Conservation (phyloP, 1,140 invertebrate species). For the Anadara kagoshimensis region DNA sequence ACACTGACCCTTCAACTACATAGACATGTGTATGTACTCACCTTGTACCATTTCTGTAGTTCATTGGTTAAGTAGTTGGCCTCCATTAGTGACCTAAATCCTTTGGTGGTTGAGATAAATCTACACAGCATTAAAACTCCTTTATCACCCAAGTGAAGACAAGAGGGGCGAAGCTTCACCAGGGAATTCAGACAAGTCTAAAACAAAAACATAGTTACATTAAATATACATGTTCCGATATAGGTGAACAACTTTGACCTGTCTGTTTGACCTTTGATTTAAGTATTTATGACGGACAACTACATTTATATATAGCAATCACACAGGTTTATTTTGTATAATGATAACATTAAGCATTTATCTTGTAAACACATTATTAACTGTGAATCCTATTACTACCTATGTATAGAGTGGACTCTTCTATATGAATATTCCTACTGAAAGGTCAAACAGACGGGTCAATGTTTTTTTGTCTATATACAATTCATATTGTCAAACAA, state of each 20-base stretch:
- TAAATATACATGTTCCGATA: not conserved
- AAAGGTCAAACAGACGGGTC: too few relatives aligned
- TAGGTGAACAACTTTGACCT: too few relatives aligned
- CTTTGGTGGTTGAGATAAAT: conserved; percentile 85
- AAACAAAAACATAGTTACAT: conserved; percentile 36
- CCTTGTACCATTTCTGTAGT: conserved; percentile 86
- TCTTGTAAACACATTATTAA: too few relatives aligned
- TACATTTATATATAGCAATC: not conserved
- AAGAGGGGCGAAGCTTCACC: conserved; percentile 82
- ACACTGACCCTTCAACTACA: too few relatives aligned
- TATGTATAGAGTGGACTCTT: too few relatives aligned
- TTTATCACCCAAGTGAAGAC: conserved; percentile 87
- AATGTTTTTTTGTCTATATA: too few relatives aligned
- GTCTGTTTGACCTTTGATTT: not conserved
- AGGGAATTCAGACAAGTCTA: conserved; percentile 86
- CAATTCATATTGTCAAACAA: too few relatives aligned
- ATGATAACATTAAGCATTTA: too few relatives aligned
- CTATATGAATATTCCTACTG: too few relatives aligned
- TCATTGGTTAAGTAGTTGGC: conserved; percentile 83
- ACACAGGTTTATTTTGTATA: not conserved
- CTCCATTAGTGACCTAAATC: conserved; percentile 81
- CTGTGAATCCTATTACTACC: too few relatives aligned
- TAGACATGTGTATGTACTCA: conserved; percentile 68
- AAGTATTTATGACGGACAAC: not conserved
- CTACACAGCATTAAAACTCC: conserved; percentile 87